Base-by-base conservation (phyloP, 2,888 invertebrate genomes). In the Palloptera scutellata region DNA sequence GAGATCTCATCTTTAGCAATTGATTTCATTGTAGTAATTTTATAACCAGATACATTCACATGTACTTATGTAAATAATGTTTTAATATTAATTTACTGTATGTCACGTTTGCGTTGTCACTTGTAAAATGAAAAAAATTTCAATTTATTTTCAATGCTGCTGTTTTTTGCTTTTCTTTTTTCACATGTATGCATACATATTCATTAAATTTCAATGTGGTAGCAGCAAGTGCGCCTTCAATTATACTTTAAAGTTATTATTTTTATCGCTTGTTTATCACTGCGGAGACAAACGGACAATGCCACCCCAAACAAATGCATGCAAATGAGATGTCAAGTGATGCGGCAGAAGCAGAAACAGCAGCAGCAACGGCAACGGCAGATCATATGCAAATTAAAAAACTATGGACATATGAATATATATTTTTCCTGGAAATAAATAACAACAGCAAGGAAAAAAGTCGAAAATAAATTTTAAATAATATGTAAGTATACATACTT, bases 231-330 rank as follows among this genome's bases (percentile, higher is more conserved):
- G 51, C 15, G 13, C n/a, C 51, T 48, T 48, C 15, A 48, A n/a
- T 48, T n/a, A 48, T n/a, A 77, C 15, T 48, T 48, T n/a, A 48
- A 48, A 48, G n/a, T 19, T 19, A 77, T 76, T 74, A 76, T 76
- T 76, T 77, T 73, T 77, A 76, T 76, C 73, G 76, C 73, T 76
- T 76, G 76, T 76, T 74, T 79, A 78, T 78, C 77, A 75, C 59
- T 66, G 76, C 69, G 72, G 68, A 70, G 66, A 68, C 54, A 66
- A n/a, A 53, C 53, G 5, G 48, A 1, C 48, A 15, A n/a, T 48
- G 8, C 5, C 48, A 15, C 10, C 10, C 11, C 13, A 13, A 15
- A 11, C 48, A 48, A 48, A n/a, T 13, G 48, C 48, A 48, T 13
- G n/a, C 17, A n/a, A n/a, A 54, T 54, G 54, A n/a, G 20, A 54